phyloP scores from a whole-genome alignment of 2,113 vertebrate species.

The Zosterops hypoxanthus region DNA sequence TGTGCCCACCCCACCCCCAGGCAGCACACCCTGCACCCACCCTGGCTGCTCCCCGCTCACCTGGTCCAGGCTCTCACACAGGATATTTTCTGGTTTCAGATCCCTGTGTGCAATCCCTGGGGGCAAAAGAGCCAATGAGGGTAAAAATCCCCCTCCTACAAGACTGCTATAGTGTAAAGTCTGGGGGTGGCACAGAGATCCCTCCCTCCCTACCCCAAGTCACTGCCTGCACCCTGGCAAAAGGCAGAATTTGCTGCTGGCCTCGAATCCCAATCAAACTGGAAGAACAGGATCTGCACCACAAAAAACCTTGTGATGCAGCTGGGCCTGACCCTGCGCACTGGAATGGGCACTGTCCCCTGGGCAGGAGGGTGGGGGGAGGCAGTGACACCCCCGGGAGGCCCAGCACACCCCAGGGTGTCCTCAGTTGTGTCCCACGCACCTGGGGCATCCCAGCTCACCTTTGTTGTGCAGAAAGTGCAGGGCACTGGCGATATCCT shows the following conservation, averaged over 20 bases:
- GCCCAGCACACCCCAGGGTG: neutral
- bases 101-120: constrained; percentile 96
- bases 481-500: constrained; percentile 94
- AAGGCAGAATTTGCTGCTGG: neutral
- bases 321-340: neutral
- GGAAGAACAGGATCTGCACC: neutral
- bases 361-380: neutral
- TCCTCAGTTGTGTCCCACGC: neutral
- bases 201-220: neutral
- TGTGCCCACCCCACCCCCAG: neutral
- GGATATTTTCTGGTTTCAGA: constrained; percentile 96
- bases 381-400: neutral
- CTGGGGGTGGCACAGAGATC: neutral
- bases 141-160: neutral
- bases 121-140: neutral
- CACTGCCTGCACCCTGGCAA: neutral
- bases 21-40: neutral
- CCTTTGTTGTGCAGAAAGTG: constrained; percentile 98
- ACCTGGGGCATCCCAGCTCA: constrained; percentile 6
- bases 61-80: constrained; percentile 90
- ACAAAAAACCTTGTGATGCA: neutral
- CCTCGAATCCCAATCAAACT: neutral
- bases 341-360: neutral
- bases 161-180: neutral
- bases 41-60: constrained; percentile 53